Percentiles rank a stretch among this genome's conserved stretches.
Conservation (phyloP, 2,888 invertebrate species). For the Eupithecia inturbata region DNA sequence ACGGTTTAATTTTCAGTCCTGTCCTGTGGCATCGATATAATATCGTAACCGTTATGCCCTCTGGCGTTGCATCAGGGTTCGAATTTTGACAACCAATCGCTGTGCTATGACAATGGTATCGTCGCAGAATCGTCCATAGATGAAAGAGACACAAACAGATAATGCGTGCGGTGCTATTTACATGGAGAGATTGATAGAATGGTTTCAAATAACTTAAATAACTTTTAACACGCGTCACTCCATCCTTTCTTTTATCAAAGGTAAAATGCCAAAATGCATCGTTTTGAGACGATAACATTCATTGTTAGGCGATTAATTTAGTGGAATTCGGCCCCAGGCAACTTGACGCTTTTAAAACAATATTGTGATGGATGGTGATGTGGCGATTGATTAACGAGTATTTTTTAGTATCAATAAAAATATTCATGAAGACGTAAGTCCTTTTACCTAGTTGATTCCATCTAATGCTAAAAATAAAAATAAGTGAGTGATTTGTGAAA, state of each 20-base stretch:
- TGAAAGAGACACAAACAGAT: no score
- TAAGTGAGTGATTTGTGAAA: neutral
- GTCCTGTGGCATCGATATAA: neutral
- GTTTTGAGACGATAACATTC: no score
- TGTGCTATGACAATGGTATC: no score
- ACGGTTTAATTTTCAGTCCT: neutral
- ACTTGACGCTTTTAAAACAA: neutral
- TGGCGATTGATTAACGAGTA: neutral
- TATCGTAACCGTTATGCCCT: neutral
- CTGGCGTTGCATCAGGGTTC: neutral
- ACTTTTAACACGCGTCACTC: no score
- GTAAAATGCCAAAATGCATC: no score
- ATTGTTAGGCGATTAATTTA: no score
- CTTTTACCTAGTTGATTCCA: neutral
- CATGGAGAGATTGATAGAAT: no score
- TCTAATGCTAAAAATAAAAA: neutral
- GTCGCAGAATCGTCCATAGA: no score
- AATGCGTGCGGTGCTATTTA: no score
- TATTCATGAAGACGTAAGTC: neutral
- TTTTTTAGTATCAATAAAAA: constrained; percentile 11
- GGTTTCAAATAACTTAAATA: no score
- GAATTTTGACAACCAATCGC: no score
- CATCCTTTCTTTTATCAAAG: no score
- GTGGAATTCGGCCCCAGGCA: neutral
- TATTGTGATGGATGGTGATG: constrained; percentile 2